Base-by-base conservation (phyloP, 2,888 invertebrate species). In the Rhagophthalmus giganteus region DNA sequence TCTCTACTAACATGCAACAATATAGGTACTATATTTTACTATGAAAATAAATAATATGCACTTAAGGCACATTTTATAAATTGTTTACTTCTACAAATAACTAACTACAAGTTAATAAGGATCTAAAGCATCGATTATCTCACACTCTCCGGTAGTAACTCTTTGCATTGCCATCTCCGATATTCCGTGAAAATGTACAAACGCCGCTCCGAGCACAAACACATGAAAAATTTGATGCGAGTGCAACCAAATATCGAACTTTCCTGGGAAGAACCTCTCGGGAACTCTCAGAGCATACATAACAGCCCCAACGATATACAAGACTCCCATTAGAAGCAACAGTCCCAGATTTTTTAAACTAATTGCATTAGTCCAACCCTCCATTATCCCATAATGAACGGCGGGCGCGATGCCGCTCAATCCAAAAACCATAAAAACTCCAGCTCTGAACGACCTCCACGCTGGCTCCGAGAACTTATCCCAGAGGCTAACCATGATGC, bases 211-310 rank as follows among this genome's bases (percentile, higher is more conserved):
- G 68, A 99, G 88, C 55, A 99, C 99, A 69, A 98, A 85, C 26
- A 98, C 88, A 72, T 99, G 99, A 82, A 99, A 99, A 68, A 99
- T 90, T 79, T 99, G 99, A 77, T 99, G 99, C 42, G 98, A 98
- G 78, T 99, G 99, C 78, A 96, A 94, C 91, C 97, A 97, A 69
- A 98, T 94, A 78, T 99, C 99, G 79, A 94, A 92, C 76, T 87
- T 90, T 55, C 91, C 91, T 4, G 99, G 99, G 76, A 96, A 98
- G 83, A 94, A 96, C 57, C 99, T 80, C 77, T 99, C 99, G n/a
- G 99, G 99, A 48, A 99, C 92, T 58, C 99, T 81, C 50, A 93
- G 80, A 5, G 98, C 96, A 77, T 99, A 99, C 65, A 99, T 86
- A 73, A 96, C 79, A 32, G 99, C 98, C 51, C 99, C 99, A 50